Base-by-base conservation (phyloP, 2,888 invertebrate genomes). In the Dolichomitus sp. region DNA sequence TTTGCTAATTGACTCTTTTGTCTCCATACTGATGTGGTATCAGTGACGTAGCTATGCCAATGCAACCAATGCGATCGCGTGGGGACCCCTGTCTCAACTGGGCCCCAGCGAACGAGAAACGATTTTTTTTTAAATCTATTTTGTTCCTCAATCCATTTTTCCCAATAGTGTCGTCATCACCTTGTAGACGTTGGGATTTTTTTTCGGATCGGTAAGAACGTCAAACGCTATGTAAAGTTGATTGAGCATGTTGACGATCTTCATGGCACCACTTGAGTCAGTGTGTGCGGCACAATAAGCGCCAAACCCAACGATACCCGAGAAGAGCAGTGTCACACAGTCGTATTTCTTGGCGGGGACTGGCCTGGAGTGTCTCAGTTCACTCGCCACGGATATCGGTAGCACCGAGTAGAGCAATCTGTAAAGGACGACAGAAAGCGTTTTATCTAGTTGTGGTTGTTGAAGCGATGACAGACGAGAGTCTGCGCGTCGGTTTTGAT, bases 161-260 rank as follows among this genome's bases (percentile, higher is more conserved):
- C 9, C 37, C 37, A 37, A 9, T 11, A 0, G n/a, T 48, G 6
- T 33, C 4, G 9, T 45, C 11, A 40, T 80, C 94, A 98, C 99
- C 97, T 99, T 99, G 92, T 98, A 99, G 70, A 99, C 98, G 93
- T 99, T 98, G 48, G 98, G 97, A 94, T 99, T 98, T 88, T 97
- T 96, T 92, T 97, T 97, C 5, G 98, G 98, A 94, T 99, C 98
- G 11, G 99, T 98, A 54, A 99, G 95, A 52, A 97, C 98, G 94
- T 99, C 99, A 91, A 99, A 99, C 4, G 98, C 97, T 0, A 98
- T 99, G 93, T 99, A 99, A 85, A 99, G 95, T 91, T 97, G 97
- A 93, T 99, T 99, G 66, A 99, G 95, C 96, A 99, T 97, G 93
- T 97, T 96, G 9, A 99, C 99, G 85, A 99, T 99, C 95, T 98